Conservation (phyloP, 2,113 vertebrate genomes). For the Cricetomys ansorgei region DNA sequence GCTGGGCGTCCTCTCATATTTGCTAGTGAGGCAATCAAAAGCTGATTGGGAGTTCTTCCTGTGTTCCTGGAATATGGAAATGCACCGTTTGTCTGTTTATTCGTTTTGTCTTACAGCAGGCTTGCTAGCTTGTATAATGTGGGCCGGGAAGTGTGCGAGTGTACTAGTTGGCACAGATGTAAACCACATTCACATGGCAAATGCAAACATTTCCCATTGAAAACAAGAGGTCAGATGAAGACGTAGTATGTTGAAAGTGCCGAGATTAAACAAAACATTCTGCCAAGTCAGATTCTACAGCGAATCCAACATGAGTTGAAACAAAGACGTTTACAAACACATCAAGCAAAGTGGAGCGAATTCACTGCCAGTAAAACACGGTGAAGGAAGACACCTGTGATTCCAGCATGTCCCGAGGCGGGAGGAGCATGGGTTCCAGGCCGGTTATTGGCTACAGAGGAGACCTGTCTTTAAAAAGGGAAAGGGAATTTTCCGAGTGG, state of each 20-base stretch:
- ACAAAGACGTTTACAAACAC: background rate
- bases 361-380: background rate
- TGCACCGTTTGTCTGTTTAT: background rate
- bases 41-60: background rate
- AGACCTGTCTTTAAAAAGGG: background rate
- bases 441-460: background rate
- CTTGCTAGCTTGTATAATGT: background rate
- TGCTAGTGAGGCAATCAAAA: background rate
- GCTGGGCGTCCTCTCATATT: background rate
- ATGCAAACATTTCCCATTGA: background rate
- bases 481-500: background rate
- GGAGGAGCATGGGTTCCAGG: background rate
- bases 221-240: slow-evolving; percentile 17
- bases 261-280: background rate
- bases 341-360: background rate
- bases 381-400: background rate
- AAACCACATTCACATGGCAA: background rate
- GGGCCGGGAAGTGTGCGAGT: background rate
- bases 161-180: background rate
- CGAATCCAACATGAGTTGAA: background rate
- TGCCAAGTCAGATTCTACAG: background rate
- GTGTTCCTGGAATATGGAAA: slow-evolving; percentile 2
- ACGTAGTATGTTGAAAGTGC: background rate
- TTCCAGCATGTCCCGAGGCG: background rate
- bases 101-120: background rate